Conservation (phyloP, 2,113 vertebrate species). For the Bufo gargarizans region DNA sequence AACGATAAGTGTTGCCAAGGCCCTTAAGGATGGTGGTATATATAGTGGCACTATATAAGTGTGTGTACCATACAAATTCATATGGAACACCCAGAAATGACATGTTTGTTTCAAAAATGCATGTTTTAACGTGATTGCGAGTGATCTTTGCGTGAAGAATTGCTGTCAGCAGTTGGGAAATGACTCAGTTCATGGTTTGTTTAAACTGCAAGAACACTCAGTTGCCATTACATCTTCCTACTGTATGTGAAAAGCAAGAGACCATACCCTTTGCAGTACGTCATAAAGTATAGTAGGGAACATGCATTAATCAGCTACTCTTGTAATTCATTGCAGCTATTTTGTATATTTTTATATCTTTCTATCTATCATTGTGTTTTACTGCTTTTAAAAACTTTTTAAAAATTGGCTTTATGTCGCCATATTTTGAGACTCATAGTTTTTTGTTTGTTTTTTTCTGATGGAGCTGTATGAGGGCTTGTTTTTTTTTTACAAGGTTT, state of each 20-base stretch:
- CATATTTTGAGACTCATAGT: too few relatives aligned
- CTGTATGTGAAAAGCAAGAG: background rate
- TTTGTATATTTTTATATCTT: too few relatives aligned
- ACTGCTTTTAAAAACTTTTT: too few relatives aligned
- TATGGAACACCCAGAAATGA: background rate
- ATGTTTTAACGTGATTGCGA: conserved; percentile 30
- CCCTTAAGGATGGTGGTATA: too few relatives aligned
- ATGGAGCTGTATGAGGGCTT: too few relatives aligned
- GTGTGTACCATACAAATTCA: background rate
- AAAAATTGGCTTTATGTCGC: too few relatives aligned
- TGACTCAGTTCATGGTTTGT: conserved; percentile 36
- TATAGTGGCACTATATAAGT: background rate
- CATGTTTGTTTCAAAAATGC: background rate
- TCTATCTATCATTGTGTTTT: too few relatives aligned
- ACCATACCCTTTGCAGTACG: background rate
- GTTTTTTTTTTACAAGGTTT: too few relatives aligned
- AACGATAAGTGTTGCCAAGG: too few relatives aligned
- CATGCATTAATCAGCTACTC: background rate
- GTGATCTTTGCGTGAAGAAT: conserved; percentile 1
- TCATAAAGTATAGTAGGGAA: background rate
- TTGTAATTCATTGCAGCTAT: too few relatives aligned
- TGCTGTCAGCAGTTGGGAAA: conserved; percentile 26
- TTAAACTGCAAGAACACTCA: conserved; percentile 22
- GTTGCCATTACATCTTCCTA: background rate
- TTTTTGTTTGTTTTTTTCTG: too few relatives aligned